phyloP scores from a whole-genome alignment of 2,797 vertebrate genomes.

The Hybognathus amarus region DNA sequence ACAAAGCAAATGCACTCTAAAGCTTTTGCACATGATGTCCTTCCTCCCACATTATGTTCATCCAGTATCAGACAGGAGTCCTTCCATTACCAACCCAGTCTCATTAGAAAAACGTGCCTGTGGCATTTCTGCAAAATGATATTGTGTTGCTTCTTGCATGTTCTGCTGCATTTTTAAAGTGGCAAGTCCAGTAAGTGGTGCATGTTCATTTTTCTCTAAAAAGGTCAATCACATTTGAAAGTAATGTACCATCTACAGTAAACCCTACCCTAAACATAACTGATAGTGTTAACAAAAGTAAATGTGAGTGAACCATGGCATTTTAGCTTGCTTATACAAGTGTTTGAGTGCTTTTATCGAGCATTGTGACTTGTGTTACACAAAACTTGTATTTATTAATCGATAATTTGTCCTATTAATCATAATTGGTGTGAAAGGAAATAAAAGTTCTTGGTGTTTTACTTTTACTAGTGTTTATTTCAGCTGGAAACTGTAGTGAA shows the following conservation, averaged over 20 bases:
- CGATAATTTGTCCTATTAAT: neutral
- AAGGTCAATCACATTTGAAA: neutral
- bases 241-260: neutral
- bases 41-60: constrained; percentile 37
- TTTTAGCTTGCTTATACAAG: neutral
- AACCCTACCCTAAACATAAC: neutral
- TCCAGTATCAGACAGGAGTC: constrained; percentile 19
- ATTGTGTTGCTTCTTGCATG: neutral
- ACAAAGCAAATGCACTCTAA: constrained; percentile 37
- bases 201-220: neutral
- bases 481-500: neutral
- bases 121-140: neutral
- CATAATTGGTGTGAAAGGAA: neutral
- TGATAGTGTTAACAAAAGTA: neutral
- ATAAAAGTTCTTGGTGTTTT: neutral
- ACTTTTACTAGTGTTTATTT: neutral
- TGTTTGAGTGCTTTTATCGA: neutral
- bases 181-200: neutral
- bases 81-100: constrained; percentile 13
- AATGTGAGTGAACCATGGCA: neutral
- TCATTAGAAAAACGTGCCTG: neutral
- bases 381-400: neutral
- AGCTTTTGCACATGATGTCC: constrained; percentile 27
- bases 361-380: neutral
- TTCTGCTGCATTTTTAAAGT: neutral